Evolutionary conservation across 2,888 invertebrate species (phyloP).

Genomic region (Strigamia maritima): DNA sequence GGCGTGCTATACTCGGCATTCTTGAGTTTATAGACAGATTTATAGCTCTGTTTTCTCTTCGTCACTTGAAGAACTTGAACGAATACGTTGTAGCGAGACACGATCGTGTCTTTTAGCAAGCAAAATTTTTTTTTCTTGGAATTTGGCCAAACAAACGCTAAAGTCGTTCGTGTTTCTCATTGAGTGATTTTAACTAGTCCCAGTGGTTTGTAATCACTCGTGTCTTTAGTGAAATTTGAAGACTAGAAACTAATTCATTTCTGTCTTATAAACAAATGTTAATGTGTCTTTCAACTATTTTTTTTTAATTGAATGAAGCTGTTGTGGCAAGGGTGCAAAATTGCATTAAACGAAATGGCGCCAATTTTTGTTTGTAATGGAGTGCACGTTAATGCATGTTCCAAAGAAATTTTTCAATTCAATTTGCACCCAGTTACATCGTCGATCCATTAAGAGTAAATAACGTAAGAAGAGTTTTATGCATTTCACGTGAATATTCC

Average conservation of each 20-base stretch:
- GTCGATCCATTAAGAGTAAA: neutral
- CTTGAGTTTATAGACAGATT: slow-evolving; percentile 26
- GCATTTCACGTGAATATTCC: neutral
- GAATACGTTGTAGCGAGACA: slow-evolving; percentile 24
- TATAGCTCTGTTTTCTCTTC: slow-evolving; percentile 23
- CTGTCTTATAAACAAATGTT: neutral
- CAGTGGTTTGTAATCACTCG: neutral
- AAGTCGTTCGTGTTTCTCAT: neutral
- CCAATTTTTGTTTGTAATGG: neutral
- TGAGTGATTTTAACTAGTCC: slow-evolving; percentile 25
- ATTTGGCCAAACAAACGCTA: neutral
- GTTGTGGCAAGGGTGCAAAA: neutral
- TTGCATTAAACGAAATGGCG: neutral
- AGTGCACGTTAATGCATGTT: neutral
- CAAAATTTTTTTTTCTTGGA: slow-evolving; percentile 18
- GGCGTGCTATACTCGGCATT: neutral
- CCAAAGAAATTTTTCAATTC: neutral
- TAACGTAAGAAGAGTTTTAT: neutral
- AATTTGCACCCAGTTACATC: slow-evolving; percentile 1
- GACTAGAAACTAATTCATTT: neutral
- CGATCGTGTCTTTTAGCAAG: neutral
- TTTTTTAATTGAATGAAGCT: neutral
- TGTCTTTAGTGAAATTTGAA: neutral
- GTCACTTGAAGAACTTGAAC: slow-evolving; percentile 24
- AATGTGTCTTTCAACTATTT: neutral